Evolutionary conservation across 2,888 invertebrate genomes (phyloP), one percentile per base, ranked within the genome.

Genomic region (Hybos culiciformis): DNA sequence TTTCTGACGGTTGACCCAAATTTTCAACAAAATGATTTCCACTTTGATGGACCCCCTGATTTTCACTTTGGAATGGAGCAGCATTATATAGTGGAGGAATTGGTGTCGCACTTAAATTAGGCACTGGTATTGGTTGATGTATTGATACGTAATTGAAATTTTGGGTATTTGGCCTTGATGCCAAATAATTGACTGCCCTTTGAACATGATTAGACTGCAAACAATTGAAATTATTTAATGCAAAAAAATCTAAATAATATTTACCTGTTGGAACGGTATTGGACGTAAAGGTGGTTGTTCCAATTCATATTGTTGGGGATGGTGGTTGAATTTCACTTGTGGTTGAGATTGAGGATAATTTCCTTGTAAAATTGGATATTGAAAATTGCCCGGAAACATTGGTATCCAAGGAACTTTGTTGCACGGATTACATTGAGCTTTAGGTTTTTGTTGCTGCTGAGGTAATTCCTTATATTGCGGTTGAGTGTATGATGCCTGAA

Each of bases 321-420:
- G 29, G 43, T 12, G 44, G 15, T 9, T 43, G 43, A 24, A 38
- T 44, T 21, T 38, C 41, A 17, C 39, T 44, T 4, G 49, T 23
- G 44, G 45, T 18, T 49, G 48, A 19, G 38, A 44, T 44, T 46
- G 44, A 12, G 52, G 51, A 6, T 45, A 47, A 12, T 49, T 50
- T 14, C 31, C 11, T 39, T 39, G 24, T 15, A 23, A 18, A 15
- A 19, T 11, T 14, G 32, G 32, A n/a, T n/a, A n/a, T n/a, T n/a
- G n/a, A 32, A 55, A 37, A 23, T 50, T 49, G 0, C 54, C 57
- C 9, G 58, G 58, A 50, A 65, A 53, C 63, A 86, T 76, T 29
- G 87, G 87, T 53, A 83, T 74, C 87, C 87, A 87, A 46, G 87
- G 86, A 55, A 78, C 75, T 59, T 76, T 73, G 60, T 86, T 84